phyloP scores from a whole-genome alignment of 2,797 vertebrate genomes.

The Epinephelus malabaricus region DNA sequence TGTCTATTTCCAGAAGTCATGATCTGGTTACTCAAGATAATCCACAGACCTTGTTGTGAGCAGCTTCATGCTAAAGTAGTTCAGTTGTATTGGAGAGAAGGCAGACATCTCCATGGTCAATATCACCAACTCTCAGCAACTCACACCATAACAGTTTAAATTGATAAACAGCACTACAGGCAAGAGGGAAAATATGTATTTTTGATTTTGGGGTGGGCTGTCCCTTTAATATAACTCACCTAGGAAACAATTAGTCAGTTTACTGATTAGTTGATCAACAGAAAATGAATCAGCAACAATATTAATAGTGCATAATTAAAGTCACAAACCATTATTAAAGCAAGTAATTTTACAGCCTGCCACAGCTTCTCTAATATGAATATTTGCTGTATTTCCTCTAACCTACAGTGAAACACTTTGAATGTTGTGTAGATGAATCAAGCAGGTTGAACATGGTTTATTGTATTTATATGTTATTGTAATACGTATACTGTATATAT shows the following conservation, averaged over 20 bases:
- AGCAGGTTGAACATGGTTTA: background rate
- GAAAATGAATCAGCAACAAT: fast-evolving
- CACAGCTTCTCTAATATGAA: background rate
- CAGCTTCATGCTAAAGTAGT: too few species aligned
- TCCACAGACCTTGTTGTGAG: too few species aligned
- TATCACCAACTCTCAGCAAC: too few species aligned
- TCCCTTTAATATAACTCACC: background rate
- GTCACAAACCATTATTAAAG: background rate
- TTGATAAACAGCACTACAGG: too few species aligned
- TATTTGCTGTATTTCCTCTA: background rate
- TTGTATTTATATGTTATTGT: background rate
- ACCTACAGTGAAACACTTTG: background rate
- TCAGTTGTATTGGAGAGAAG: too few species aligned
- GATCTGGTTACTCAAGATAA: too few species aligned
- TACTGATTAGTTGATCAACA: background rate
- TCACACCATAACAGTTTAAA: too few species aligned
- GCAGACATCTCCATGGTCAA: too few species aligned
- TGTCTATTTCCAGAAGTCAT: too few species aligned
- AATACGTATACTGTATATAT: too few species aligned
- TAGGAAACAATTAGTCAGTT: background rate
- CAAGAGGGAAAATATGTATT: too few species aligned
- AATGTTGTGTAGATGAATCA: background rate
- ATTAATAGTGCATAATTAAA: background rate
- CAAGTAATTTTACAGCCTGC: background rate
- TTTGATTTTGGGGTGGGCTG: too few species aligned